Evolutionary conservation across 2,113 vertebrate genomes (phyloP).

Genomic region (Gavialis gangeticus): DNA sequence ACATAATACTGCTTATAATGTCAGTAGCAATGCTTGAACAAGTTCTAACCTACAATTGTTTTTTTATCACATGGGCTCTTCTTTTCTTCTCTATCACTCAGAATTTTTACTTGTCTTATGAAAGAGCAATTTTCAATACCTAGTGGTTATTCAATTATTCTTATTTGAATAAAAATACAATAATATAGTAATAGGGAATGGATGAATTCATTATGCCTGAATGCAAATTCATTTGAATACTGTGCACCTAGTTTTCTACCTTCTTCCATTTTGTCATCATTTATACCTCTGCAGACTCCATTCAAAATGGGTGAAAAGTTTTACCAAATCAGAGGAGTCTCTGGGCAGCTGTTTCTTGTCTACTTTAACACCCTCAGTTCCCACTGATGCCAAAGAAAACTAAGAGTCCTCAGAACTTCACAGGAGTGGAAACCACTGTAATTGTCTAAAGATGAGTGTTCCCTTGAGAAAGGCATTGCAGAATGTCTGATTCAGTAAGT

Average conservation of each 20-base stretch:
- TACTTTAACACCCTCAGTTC: rapidly evolving
- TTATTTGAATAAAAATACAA: not conserved
- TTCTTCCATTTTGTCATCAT: not conserved
- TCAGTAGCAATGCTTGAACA: not conserved
- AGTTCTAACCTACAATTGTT: not conserved
- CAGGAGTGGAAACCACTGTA: not conserved
- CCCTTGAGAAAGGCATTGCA: not conserved
- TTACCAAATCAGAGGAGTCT: not conserved
- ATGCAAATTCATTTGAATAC: not conserved
- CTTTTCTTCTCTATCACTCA: rapidly evolving
- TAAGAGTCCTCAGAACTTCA: not conserved
- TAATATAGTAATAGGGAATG: rapidly evolving
- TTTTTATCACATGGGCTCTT: not conserved
- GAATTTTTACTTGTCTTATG: not conserved
- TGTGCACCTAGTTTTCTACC: not conserved
- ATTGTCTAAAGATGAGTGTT: not conserved
- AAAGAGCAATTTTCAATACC: not conserved
- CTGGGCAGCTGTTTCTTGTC: not conserved
- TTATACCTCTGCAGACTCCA: not conserved
- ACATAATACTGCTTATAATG: not conserved
- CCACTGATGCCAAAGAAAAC: not conserved
- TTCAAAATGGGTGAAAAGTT: constrained; percentile 2
- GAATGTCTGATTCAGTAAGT: constrained; percentile 34
- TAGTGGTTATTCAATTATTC: not conserved
- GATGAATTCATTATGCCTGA: not conserved